Evolutionary conservation across 1,140 invertebrate species (phyloP), one percentile per base, ranked within the genome.

Genomic region (Battus philenor): DNA sequence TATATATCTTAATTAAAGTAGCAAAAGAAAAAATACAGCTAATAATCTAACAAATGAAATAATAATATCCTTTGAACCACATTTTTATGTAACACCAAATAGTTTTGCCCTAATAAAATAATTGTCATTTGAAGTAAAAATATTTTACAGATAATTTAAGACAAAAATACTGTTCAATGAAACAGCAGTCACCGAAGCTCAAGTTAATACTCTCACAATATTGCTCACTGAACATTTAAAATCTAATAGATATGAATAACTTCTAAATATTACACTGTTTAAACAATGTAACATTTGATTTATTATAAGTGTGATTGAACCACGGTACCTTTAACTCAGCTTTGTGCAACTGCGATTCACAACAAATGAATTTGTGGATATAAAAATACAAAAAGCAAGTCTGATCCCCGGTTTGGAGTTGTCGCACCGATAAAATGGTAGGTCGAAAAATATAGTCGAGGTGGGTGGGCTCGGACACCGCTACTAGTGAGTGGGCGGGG

Each of bases 331-430:
- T 26, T 43, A 52, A 39, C 44, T 27, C 27, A 44, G 43, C 49
- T 43, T 46, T 24, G 43, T 45, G 45, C 55, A 34, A 53, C 43
- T 47, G 48, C 46, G 44, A 50, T 59, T 58, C 46, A 59, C 44
- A 44, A 61, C 49, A 55, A 53, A 54, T 58, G 38, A 44, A 47
- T 58, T 60, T 36, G 56, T 60, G 62, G 72, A 77, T 84, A 84
- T 84, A 84, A 84, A 84, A 84, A 84, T 84, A 84, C 80, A 84
- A 84, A 70, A 81, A 74, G 75, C 71, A 71, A 72, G 68, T 83
- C 73, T 73, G 62, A 70, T 61, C 59, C 66, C 65, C 66, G 44
- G 16, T 51, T 41, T 34, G 60, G 59, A 64, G 58, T 60, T 48
- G 38, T 44, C 59, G 75, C 77, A 80, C 71, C 75, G 68, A 68